A percentile compares a stretch with the other conserved stretches of the same genome.
phyloP scores from a whole-genome alignment of 2,888 invertebrate genomes.

The Heliconius ismenius region DNA sequence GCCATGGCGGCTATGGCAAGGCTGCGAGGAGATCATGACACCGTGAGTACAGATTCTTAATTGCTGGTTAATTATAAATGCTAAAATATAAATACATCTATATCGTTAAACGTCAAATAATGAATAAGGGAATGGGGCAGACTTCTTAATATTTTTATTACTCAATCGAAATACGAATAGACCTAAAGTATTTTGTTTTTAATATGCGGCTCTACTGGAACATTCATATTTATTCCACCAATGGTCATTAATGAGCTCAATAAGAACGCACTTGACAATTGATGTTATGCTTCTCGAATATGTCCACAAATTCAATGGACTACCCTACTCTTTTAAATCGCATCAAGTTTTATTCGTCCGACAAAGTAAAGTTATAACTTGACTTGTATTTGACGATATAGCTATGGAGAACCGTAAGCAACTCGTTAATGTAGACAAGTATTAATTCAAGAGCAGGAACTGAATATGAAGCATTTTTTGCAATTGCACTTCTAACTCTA shows the following conservation, averaged over 20 bases:
- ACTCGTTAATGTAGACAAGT: neutral
- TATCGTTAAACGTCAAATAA: too few relatives aligned
- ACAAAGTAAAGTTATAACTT: neutral
- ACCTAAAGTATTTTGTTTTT: constrained; percentile 37
- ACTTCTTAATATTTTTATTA: neutral
- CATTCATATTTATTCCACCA: constrained; percentile 44
- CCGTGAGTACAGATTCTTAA: constrained; percentile 65
- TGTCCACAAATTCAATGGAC: constrained; percentile 37
- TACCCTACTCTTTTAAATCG: constrained; percentile 7
- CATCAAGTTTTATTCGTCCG: constrained; percentile 15
- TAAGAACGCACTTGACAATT: constrained; percentile 59
- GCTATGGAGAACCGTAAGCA: constrained; percentile 15
- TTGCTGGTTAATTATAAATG: neutral
- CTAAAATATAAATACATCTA: too few relatives aligned
- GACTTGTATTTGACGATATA: neutral
- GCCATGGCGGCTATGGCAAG: constrained; percentile 82
- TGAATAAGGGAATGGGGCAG: too few relatives aligned
- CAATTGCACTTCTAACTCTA: neutral
- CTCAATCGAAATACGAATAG: constrained; percentile 4
- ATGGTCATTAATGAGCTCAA: constrained; percentile 68
- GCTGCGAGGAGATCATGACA: constrained; percentile 82
- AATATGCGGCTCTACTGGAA: constrained; percentile 29
- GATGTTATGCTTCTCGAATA: constrained; percentile 58
- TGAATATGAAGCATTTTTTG: neutral
- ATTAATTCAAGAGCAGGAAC: neutral